phyloP scores from a whole-genome alignment of 2,888 invertebrate species.

The Dasysyrphus albostriatus region DNA sequence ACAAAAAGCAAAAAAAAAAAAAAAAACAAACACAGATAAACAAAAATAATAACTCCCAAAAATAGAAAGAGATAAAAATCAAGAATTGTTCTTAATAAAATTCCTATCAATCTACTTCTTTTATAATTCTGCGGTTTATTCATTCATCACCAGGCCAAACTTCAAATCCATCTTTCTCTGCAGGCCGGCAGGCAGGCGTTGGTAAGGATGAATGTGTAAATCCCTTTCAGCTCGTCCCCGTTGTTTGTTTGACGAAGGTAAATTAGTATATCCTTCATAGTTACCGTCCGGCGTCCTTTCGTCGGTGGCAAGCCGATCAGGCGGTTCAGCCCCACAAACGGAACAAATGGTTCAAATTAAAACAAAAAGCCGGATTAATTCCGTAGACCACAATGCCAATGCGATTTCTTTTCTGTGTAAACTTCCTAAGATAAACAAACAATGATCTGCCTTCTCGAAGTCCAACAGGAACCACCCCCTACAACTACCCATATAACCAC shows the following conservation, averaged over 20 bases:
- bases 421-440: conserved; percentile 56
- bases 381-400: conserved; percentile 54
- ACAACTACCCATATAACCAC: not conserved
- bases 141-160: conserved; percentile 56
- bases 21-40: not conserved
- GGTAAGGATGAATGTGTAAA: conserved; percentile 25
- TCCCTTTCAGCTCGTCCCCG: conserved; percentile 16
- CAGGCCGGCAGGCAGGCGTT: not conserved
- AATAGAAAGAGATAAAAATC: conserved; percentile 28
- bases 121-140: conserved; percentile 50
- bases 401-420: conserved; percentile 57
- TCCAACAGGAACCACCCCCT: not conserved
- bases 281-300: not conserved
- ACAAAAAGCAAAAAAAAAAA: not conserved
- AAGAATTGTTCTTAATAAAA: conserved; percentile 65
- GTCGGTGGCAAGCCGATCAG: not conserved
- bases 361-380: conserved; percentile 69
- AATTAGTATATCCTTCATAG: conserved; percentile 13
- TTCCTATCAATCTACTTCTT: conserved; percentile 69
- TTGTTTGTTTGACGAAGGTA: not conserved
- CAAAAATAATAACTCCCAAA: not conserved
- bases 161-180: conserved; percentile 32
- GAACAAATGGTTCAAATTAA: conserved; percentile 72
- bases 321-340: conserved; percentile 10
- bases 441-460: not conserved